Conservation (phyloP, 2,797 vertebrate genomes). For the Cossypha niveicapilla region DNA sequence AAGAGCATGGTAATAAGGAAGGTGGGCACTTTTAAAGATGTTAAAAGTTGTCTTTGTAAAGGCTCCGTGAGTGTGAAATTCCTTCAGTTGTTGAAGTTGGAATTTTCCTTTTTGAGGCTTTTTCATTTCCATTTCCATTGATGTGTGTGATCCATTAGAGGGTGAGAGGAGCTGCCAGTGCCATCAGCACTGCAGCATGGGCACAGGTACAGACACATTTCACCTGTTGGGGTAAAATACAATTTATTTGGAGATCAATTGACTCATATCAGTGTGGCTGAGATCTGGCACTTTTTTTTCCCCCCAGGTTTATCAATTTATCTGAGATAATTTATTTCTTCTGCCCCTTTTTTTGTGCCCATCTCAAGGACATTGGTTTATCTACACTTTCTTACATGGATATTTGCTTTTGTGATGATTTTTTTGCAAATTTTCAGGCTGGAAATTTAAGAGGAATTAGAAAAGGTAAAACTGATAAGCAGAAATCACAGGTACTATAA, state of each 20-base stretch:
- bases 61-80: neutral
- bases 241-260: neutral
- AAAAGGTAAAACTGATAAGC: neutral
- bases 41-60: neutral
- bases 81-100: neutral
- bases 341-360: neutral
- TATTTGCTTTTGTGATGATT: neutral
- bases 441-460: neutral
- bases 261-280: neutral
- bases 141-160: rapidly evolving
- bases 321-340: neutral
- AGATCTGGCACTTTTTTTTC: rapidly evolving
- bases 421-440: neutral
- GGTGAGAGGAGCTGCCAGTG: neutral
- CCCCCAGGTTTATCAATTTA: neutral
- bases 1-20: neutral
- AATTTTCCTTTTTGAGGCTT: neutral
- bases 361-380: neutral
- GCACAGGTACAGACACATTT: neutral
- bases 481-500: rapidly evolving
- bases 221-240: neutral
- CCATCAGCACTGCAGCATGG: neutral
- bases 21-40: neutral
- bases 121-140: neutral
- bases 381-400: neutral